phyloP scores from a whole-genome alignment of 2,888 invertebrate species.

The Oxytorus armatus region DNA sequence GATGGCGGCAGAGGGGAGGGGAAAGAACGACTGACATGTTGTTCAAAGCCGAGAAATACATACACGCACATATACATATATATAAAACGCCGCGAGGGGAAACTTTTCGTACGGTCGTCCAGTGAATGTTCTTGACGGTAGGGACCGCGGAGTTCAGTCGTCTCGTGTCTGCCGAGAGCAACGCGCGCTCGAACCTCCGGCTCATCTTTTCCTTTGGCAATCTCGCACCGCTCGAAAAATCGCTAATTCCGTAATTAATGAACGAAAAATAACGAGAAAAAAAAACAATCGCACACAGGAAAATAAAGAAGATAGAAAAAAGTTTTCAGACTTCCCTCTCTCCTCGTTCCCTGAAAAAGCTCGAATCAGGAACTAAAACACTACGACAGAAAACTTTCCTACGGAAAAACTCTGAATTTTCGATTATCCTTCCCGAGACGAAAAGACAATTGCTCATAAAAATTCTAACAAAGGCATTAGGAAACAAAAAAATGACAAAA shows the following conservation, averaged over 20 bases:
- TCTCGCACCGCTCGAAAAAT: not conserved
- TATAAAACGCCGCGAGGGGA: slow-evolving; percentile 73
- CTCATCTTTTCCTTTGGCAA: slow-evolving; percentile 16
- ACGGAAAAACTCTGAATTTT: not conserved
- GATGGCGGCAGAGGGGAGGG: slow-evolving; percentile 31
- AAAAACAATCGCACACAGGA: not conserved
- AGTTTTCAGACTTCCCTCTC: slow-evolving; percentile 27
- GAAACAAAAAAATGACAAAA: not conserved
- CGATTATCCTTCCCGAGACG: not conserved
- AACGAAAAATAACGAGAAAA: not conserved
- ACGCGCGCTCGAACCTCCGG: slow-evolving; percentile 71
- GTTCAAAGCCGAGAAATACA: slow-evolving; percentile 44
- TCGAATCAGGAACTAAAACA: too few relatives aligned
- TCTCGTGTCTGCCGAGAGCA: slow-evolving; percentile 82
- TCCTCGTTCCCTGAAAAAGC: too few relatives aligned
- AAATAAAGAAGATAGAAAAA: not conserved
- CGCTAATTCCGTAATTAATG: not conserved
- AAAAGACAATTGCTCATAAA: too few relatives aligned
- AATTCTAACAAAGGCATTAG: too few relatives aligned
- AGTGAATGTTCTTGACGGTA: slow-evolving; percentile 65
- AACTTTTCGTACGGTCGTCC: slow-evolving; percentile 67
- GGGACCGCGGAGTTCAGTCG: slow-evolving; percentile 80
- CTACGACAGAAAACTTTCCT: too few relatives aligned
- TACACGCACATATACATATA: slow-evolving; percentile 59
- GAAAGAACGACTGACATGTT: slow-evolving; percentile 35